Evolutionary conservation across 2,888 invertebrate species (phyloP).

Genomic region (Diarsia brunnea): DNA sequence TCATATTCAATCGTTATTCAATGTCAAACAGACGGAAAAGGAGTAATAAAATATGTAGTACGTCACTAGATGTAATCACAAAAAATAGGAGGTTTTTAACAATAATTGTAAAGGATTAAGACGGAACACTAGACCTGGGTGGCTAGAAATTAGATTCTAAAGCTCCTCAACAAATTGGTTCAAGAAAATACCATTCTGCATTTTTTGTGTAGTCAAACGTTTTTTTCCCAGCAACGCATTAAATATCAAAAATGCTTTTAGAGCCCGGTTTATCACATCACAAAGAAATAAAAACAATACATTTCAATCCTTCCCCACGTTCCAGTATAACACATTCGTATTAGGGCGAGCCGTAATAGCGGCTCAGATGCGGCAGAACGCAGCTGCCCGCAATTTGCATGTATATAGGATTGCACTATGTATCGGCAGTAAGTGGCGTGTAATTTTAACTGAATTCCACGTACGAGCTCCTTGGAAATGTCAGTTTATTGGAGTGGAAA

Average conservation of each 20-base stretch:
- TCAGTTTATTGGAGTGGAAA: slow-evolving; percentile 9
- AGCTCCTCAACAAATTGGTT: too few species aligned
- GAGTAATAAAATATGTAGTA: too few species aligned
- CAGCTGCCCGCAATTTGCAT: slow-evolving; percentile 69
- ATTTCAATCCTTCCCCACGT: background rate
- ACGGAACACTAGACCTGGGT: too few species aligned
- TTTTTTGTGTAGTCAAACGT: background rate
- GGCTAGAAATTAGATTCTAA: too few species aligned
- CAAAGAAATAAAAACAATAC: background rate
- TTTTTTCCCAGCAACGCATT: background rate
- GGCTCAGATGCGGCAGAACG: slow-evolving; percentile 50
- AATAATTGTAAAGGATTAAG: too few species aligned
- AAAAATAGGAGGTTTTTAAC: too few species aligned
- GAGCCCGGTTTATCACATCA: background rate
- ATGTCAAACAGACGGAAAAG: too few species aligned
- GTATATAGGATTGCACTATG: slow-evolving; percentile 59
- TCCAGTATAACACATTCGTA: slow-evolving; percentile 33
- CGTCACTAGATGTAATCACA: too few species aligned
- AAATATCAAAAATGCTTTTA: background rate
- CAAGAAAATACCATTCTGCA: too few species aligned
- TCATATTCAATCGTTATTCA: too few species aligned
- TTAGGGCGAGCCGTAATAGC: slow-evolving; percentile 36
- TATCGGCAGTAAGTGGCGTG: slow-evolving; percentile 58
- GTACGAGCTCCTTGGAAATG: slow-evolving; percentile 24
- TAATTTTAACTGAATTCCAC: slow-evolving; percentile 58